Percentiles rank a stretch among this genome's conserved stretches.
These are phyloP conservation scores for Eristalis tenax DNA, from an alignment of 2,888 invertebrate genomes.

Conservation along the genomic window DNA sequence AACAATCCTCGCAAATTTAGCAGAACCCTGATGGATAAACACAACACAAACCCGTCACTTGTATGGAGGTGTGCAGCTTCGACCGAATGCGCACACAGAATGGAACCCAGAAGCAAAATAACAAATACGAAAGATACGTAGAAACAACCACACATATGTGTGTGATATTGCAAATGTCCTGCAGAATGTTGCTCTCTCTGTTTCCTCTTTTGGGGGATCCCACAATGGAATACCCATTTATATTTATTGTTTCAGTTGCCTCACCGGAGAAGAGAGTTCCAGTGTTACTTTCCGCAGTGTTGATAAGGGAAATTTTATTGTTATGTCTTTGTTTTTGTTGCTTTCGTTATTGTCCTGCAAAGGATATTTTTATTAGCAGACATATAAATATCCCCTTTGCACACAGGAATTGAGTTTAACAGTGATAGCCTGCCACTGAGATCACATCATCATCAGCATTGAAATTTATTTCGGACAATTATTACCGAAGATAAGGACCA, in stretches of 20 bases:
- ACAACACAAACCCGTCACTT: too few species aligned
- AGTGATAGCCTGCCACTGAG: background rate
- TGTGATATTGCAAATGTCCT: constrained; percentile 4
- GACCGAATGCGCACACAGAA: background rate
- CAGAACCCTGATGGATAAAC: too few species aligned
- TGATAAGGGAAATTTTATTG: constrained; percentile 1
- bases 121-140: background rate
- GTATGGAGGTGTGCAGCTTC: too few species aligned
- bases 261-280: background rate
- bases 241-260: constrained; percentile 16
- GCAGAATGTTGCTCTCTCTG: background rate
- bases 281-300: background rate
- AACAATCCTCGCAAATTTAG: too few species aligned
- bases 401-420: background rate
- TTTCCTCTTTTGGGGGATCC: background rate
- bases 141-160: background rate
- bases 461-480: constrained; percentile 5
- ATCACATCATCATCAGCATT: constrained; percentile 6
- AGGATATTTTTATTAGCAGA: constrained; percentile 8
- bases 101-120: background rate
- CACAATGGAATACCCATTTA: constrained; percentile 7
- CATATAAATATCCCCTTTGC: background rate
- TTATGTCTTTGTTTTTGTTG: constrained; percentile 8
- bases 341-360: constrained; percentile 6
- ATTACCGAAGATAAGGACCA: constrained; percentile 1